These are phyloP conservation scores for Acanthopagrus latus DNA, from an alignment of 2,797 vertebrate species.

Conservation along the genomic window DNA sequence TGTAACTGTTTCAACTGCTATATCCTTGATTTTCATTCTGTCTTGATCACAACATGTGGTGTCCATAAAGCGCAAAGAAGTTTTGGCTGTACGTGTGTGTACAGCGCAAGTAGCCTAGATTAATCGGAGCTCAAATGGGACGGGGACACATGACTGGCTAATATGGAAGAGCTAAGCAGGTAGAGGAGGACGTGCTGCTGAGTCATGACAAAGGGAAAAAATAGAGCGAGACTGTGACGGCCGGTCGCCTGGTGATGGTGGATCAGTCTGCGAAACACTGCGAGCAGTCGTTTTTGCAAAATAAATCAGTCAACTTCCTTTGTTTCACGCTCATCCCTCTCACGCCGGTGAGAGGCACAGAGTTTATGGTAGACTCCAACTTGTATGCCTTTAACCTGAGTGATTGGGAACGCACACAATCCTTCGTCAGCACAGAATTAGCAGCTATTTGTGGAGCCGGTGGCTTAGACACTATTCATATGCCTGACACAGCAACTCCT, in stretches of 20 bases:
- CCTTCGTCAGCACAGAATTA: conserved; percentile 70
- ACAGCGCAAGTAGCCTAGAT: conserved; percentile 22
- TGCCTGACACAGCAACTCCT: conserved; percentile 71
- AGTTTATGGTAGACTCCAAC: conserved; percentile 3
- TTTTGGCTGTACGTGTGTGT: background rate
- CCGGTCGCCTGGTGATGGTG: background rate
- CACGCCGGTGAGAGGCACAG: background rate
- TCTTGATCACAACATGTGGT: background rate
- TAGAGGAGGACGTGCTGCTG: conserved; percentile 39
- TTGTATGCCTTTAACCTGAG: conserved; percentile 21
- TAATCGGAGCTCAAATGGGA: conserved; percentile 38
- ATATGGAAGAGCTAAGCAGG: conserved; percentile 43
- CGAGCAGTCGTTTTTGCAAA: background rate
- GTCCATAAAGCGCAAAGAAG: too few species aligned
- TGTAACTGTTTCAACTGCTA: background rate
- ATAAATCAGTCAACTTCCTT: background rate
- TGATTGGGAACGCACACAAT: conserved; percentile 34
- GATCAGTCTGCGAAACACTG: background rate
- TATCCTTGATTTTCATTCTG: background rate
- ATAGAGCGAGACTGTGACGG: conserved; percentile 1
- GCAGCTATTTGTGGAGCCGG: conserved; percentile 69
- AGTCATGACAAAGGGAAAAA: conserved; percentile 50
- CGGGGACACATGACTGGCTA: conserved; percentile 46
- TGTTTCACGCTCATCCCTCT: background rate
- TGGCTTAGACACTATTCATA: conserved; percentile 69